Percentiles rank a stretch among this genome's conserved stretches.
Conservation (phyloP, 2,888 invertebrate species). For the Petrolisthes cinctipes region DNA sequence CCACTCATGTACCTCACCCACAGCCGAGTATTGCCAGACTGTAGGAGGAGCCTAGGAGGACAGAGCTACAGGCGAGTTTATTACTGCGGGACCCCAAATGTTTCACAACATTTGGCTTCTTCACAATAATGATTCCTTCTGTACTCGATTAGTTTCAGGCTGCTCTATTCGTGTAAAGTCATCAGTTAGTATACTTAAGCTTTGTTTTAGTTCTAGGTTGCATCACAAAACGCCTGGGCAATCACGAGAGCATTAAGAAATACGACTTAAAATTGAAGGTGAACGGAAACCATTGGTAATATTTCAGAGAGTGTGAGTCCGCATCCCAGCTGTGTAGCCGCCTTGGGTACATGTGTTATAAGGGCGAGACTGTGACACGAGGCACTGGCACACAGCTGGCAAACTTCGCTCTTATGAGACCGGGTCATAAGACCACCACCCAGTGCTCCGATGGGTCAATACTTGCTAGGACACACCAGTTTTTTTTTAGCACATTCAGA, state of each 20-base stretch:
- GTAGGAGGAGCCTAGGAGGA: neutral
- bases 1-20: neutral
- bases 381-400: neutral
- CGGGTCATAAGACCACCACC: neutral
- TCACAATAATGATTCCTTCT: too few species aligned
- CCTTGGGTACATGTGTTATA: neutral
- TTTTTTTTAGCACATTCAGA: neutral
- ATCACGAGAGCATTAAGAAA: too few species aligned
- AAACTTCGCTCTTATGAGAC: neutral
- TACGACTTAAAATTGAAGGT: neutral
- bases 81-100: neutral
- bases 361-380: neutral
- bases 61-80: neutral
- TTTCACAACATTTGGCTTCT: neutral
- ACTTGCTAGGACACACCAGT: slow-evolving; percentile 4
- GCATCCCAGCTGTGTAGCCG: neutral
- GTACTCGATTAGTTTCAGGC: too few species aligned
- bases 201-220: too few species aligned
- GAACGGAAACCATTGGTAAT: neutral
- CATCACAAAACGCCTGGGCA: too few species aligned
- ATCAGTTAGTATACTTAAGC: too few species aligned
- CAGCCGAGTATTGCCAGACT: neutral
- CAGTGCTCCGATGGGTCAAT: neutral
- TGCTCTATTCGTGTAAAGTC: too few species aligned
- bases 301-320: neutral